These are phyloP conservation scores for Xestia rhomboidea DNA, from an alignment of 2,888 invertebrate species.

Conservation along the genomic window DNA sequence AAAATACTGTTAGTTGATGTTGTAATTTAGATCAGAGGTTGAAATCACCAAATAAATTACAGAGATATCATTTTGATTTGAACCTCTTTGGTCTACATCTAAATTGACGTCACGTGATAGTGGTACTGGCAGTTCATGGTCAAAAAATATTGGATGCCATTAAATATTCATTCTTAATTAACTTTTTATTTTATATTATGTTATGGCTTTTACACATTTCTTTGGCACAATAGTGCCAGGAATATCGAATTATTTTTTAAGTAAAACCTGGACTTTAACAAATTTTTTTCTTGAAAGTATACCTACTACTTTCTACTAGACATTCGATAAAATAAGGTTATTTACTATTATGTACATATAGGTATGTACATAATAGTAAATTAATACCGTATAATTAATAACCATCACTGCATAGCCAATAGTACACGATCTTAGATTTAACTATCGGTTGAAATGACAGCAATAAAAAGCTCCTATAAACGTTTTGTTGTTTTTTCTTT, in stretches of 20 bases:
- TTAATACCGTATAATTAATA: too few species aligned
- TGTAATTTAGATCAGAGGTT: background rate
- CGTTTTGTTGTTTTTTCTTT: conserved; percentile 36
- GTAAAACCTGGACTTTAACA: background rate
- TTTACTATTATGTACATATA: background rate
- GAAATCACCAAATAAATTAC: background rate
- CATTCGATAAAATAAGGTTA: background rate
- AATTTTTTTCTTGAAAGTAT: background rate
- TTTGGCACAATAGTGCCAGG: background rate
- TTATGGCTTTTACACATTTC: background rate
- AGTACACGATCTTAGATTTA: conserved; percentile 41
- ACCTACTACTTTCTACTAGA: too few species aligned
- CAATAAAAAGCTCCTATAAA: conserved; percentile 42
- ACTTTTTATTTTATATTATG: background rate
- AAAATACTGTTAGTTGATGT: background rate
- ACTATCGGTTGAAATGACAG: conserved; percentile 34
- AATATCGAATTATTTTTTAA: background rate
- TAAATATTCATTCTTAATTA: conserved; percentile 9
- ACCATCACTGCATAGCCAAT: conserved; percentile 12
- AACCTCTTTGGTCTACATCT: background rate
- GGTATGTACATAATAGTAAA: too few species aligned
- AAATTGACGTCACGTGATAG: background rate
- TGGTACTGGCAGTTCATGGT: background rate
- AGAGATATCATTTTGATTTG: background rate
- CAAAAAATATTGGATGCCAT: background rate